Percentiles rank a stretch among this genome's conserved stretches.
Conservation (phyloP, 2,797 vertebrate genomes). For the Adrianichthys oophorus region DNA sequence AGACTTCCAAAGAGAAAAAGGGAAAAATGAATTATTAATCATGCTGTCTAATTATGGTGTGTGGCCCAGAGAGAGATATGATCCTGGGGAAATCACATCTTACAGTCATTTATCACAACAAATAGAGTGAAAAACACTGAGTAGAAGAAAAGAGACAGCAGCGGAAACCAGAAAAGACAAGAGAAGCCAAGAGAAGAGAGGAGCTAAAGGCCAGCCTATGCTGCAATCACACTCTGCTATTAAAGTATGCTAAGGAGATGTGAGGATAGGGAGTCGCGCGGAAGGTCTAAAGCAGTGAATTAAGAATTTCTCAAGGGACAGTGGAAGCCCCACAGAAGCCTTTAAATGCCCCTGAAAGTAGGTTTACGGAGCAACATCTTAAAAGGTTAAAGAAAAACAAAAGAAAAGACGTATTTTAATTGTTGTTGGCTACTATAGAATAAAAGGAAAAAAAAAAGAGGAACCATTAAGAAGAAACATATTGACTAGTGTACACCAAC, state of each 20-base stretch:
- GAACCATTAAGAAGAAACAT: too few species aligned
- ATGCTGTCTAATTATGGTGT: slow-evolving; percentile 71
- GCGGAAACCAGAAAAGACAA: slow-evolving; percentile 14
- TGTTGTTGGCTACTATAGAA: background rate
- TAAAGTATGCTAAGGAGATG: slow-evolving; percentile 70
- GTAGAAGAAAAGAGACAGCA: slow-evolving; percentile 40
- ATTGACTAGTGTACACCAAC: too few species aligned
- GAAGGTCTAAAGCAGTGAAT: slow-evolving; percentile 47
- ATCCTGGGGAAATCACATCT: slow-evolving; percentile 74
- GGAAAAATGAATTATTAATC: slow-evolving; percentile 73
- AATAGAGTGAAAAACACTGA: slow-evolving; percentile 71
- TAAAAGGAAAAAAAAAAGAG: background rate
- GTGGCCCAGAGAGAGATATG: slow-evolving; percentile 72
- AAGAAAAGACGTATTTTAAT: background rate
- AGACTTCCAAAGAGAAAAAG: slow-evolving; percentile 33
- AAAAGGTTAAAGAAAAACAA: slow-evolving; percentile 14
- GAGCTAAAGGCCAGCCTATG: slow-evolving; percentile 41
- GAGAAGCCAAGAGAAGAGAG: slow-evolving; percentile 23
- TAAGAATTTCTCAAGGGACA: slow-evolving; percentile 52
- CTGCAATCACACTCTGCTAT: slow-evolving; percentile 39
- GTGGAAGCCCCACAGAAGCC: slow-evolving; percentile 17
- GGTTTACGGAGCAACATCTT: slow-evolving; percentile 43
- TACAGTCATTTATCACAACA: slow-evolving; percentile 78
- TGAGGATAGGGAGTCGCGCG: slow-evolving; percentile 45
- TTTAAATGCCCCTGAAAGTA: slow-evolving; percentile 40